These are phyloP conservation scores for Apamea crenata DNA, from an alignment of 2,888 invertebrate species.

Conservation along the genomic window DNA sequence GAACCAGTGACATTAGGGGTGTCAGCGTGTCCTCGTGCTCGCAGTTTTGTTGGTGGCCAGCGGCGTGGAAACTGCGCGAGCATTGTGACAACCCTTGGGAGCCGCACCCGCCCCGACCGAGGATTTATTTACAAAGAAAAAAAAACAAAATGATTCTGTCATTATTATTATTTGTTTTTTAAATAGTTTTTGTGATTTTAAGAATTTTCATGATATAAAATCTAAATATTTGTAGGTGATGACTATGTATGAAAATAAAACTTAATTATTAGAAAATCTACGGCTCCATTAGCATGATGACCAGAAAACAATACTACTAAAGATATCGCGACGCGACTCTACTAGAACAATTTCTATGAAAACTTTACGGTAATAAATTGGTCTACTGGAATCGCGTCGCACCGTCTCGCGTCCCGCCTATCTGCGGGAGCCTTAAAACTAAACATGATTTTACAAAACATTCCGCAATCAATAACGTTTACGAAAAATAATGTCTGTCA, in stretches of 20 bases:
- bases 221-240: not conserved
- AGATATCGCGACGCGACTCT: no score
- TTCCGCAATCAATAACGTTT: no score
- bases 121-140: slow-evolving; percentile 71
- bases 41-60: slow-evolving; percentile 81
- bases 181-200: slow-evolving; percentile 14
- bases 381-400: no score
- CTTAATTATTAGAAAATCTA: no score
- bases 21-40: slow-evolving; percentile 77
- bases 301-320: not conserved
- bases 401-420: no score
- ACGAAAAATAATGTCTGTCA: not conserved
- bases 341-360: no score
- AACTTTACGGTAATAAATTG: no score
- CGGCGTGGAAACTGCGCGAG: slow-evolving; percentile 81
- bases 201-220: not conserved
- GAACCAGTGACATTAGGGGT: slow-evolving; percentile 82
- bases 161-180: slow-evolving; percentile 55
- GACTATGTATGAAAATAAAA: no score
- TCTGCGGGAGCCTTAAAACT: no score
- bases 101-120: slow-evolving; percentile 69
- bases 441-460: no score
- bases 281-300: no score
- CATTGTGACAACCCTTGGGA: slow-evolving; percentile 85
- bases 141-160: slow-evolving; percentile 57